phyloP scores from a whole-genome alignment of 2,113 vertebrate species.

The Siniperca chuatsi region DNA sequence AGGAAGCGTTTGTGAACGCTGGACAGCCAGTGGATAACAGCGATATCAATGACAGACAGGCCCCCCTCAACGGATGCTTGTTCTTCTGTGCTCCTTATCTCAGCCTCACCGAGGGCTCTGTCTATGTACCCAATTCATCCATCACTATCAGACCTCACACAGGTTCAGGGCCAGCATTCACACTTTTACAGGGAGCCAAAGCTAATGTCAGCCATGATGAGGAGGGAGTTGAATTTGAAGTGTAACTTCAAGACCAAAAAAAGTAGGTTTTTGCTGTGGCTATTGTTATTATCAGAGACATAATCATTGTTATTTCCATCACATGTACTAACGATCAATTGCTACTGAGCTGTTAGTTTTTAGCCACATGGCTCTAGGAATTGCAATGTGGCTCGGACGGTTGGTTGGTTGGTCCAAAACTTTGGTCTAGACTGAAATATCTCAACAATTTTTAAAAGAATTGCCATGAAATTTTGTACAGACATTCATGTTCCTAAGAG shows the following conservation, averaged over 20 bases:
- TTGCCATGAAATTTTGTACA: not conserved
- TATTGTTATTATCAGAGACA: constrained; percentile 9
- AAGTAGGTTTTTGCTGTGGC: not conserved
- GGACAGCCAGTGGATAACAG: constrained; percentile 57
- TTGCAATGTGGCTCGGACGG: not conserved
- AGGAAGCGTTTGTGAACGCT: constrained; percentile 53
- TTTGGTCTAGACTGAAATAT: not conserved
- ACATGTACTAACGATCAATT: not conserved
- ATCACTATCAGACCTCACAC: constrained; percentile 76
- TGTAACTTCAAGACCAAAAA: constrained; percentile 8
- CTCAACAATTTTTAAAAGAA: no score
- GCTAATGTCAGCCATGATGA: constrained; percentile 16
- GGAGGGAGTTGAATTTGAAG: constrained; percentile 20
- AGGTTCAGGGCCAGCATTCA: constrained; percentile 58
- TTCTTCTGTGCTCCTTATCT: constrained; percentile 76
- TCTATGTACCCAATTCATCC: constrained; percentile 71
- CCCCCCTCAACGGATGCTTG: constrained; percentile 44
- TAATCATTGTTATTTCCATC: not conserved
- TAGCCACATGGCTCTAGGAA: not conserved
- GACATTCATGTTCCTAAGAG: not conserved
- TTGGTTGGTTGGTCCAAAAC: not conserved
- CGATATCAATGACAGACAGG: constrained; percentile 80
- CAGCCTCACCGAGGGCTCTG: constrained; percentile 51
- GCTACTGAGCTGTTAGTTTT: not conserved
- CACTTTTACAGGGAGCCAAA: constrained; percentile 30